phyloP scores from a whole-genome alignment of 2,888 invertebrate species.

The Brachyopa scutellaris region DNA sequence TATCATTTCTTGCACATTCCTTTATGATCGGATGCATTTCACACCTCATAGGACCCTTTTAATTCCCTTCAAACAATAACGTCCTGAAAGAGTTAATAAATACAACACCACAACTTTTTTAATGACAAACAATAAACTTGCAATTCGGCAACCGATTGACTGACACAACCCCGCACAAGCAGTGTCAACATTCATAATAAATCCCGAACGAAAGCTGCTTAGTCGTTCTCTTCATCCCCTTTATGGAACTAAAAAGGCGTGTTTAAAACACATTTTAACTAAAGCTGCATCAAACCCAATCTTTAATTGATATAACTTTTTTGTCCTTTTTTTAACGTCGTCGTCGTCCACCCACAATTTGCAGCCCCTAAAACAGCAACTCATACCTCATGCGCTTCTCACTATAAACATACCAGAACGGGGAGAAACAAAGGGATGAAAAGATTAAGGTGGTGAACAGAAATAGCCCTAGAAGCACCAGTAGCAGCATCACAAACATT shows the following conservation, averaged over 20 bases:
- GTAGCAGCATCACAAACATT: constrained; percentile 42
- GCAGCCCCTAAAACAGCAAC: constrained; percentile 13
- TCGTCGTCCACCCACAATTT: constrained; percentile 28
- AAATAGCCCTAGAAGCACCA: constrained; percentile 60
- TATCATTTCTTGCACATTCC: too few relatives aligned
- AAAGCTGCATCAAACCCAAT: constrained; percentile 52
- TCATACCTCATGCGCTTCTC: constrained; percentile 47
- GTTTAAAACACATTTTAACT: constrained; percentile 57
- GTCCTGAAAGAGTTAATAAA: too few relatives aligned
- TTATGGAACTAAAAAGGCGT: constrained; percentile 44
- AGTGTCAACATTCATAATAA: constrained; percentile 19
- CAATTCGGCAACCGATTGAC: constrained; percentile 7
- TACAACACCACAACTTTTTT: too few relatives aligned
- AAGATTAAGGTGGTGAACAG: constrained; percentile 59
- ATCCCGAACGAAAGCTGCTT: constrained; percentile 1
- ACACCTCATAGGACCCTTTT: too few relatives aligned
- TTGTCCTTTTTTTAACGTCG: neutral
- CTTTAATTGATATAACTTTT: constrained; percentile 57
- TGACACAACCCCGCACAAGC: constrained; percentile 2
- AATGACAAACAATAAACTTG: constrained; percentile 13
- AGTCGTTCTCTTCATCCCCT: constrained; percentile 12
- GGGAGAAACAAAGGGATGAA: constrained; percentile 37
- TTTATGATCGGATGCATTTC: too few relatives aligned
- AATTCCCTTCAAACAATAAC: too few relatives aligned
- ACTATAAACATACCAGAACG: constrained; percentile 29